phyloP scores from a whole-genome alignment of 2,797 vertebrate species.

The Gadopsis marmoratus region DNA sequence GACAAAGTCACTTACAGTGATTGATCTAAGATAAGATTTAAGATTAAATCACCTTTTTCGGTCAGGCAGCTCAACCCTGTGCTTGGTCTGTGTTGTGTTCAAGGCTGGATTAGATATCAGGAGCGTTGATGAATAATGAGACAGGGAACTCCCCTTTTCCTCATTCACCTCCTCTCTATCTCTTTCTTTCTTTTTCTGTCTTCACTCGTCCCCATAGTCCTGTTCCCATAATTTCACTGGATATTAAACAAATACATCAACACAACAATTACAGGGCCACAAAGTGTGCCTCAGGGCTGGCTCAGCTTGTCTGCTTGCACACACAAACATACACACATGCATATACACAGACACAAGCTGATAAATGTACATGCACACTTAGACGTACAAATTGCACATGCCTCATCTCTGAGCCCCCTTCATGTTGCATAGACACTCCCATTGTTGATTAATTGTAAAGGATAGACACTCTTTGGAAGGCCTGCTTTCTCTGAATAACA shows the following conservation, averaged over 20 bases:
- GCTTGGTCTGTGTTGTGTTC: slow-evolving; percentile 24
- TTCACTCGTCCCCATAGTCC: slow-evolving; percentile 25
- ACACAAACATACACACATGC: slow-evolving; percentile 23
- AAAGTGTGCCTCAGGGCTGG: slow-evolving; percentile 70
- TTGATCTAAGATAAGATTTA: slow-evolving; percentile 3
- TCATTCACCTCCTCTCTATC: slow-evolving; percentile 9
- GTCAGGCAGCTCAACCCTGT: neutral
- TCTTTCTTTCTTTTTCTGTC: slow-evolving; percentile 9
- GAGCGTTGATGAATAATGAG: slow-evolving; percentile 35
- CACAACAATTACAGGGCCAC: slow-evolving; percentile 75
- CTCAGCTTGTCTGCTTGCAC: slow-evolving; percentile 66
- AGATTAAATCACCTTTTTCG: neutral
- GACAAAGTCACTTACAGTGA: slow-evolving; percentile 1
- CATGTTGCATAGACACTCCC: slow-evolving; percentile 20
- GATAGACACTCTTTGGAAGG: neutral
- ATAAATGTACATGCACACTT: slow-evolving; percentile 14
- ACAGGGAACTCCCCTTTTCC: slow-evolving; percentile 15
- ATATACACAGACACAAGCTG: slow-evolving; percentile 38
- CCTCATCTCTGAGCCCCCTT: slow-evolving; percentile 27
- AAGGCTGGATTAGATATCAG: slow-evolving; percentile 36
- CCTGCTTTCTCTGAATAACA: neutral
- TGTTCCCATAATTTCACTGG: slow-evolving; percentile 66
- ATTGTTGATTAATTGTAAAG: slow-evolving; percentile 8
- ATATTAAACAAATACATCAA: slow-evolving; percentile 85
- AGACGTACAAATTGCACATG: slow-evolving; percentile 3